Base-by-base conservation (phyloP, 1,140 invertebrate species). In the Sarcophaga peregrina region DNA sequence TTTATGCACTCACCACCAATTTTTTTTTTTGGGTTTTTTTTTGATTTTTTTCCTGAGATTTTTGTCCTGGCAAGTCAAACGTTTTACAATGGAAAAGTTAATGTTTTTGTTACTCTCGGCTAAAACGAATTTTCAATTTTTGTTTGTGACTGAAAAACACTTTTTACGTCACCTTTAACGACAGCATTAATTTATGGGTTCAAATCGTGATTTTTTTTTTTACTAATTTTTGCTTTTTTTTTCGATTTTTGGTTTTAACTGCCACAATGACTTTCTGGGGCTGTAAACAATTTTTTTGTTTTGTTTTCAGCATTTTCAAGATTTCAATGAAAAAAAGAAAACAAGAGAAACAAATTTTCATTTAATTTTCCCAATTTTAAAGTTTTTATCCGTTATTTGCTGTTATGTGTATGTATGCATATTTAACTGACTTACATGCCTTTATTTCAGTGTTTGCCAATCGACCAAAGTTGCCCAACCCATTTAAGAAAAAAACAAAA, bases 151-250 rank as follows among this genome's bases (percentile, higher is more conserved):
- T 47, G 15, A 47, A 50, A 78, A 68, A 52, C 81, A 74, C 72
- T 48, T 54, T 62, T 37, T 52, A 80, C 75, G 58, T 80, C 83
- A 81, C 76, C 83, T 83, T 83, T 83, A 81, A 83, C 78, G 78
- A 83, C 78, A 73, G 72, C 17, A 83, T 83, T 83, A 83, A 83
- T 83, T 83, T 83, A 83, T 83, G 83, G 83, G 83, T 81, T 83
- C 83, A 83, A 81, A 62, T 83, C 83, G 83, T 83, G 83, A 83
- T 81, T 58, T 75, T 46, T 75, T 75, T 11, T 46, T 15, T 13
- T 46, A 5, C 11, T n/a, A n/a, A n/a, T n/a, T n/a, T n/a, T 46
- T 37, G 54, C 15, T 75, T 45, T 75, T 75, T 75, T 8, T 46
- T 75, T 46, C 46, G 8, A 10, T 76, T 78, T 78, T 76, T 76